Conservation (phyloP, 2,113 vertebrate genomes). For the Sturnus vulgaris region DNA sequence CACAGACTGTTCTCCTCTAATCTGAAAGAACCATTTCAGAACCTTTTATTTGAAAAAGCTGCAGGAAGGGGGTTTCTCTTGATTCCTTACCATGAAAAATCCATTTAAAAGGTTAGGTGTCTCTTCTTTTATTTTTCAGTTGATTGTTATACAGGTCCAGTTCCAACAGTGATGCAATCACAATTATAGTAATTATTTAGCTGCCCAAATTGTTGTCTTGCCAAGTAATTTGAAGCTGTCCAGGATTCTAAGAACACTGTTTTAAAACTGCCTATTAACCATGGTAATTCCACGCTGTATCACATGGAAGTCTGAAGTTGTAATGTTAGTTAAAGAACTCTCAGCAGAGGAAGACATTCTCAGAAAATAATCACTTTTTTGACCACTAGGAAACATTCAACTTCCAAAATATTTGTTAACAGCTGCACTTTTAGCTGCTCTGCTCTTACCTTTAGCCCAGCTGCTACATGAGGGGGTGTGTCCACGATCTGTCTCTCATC, state of each 20-base stretch:
- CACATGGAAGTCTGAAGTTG: not conserved
- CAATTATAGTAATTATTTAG: not conserved
- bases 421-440: not conserved
- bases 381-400: not conserved
- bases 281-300: not conserved
- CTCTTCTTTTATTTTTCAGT: not conserved
- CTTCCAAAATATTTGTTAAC: not conserved
- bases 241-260: not conserved
- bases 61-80: not conserved
- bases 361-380: not conserved
- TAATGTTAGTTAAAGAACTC: not conserved
- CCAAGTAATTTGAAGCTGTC: not conserved
- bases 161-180: not conserved
- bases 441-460: conserved; percentile 84
- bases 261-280: not conserved
- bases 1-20: not conserved
- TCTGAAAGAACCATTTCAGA: not conserved
- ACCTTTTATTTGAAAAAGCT: not conserved
- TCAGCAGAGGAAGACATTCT: not conserved
- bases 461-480: conserved; percentile 85
- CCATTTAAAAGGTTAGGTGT: not conserved
- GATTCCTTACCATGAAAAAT: not conserved
- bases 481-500: conserved; percentile 91
- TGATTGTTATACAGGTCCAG: not conserved
- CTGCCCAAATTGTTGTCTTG: not conserved